Conservation (phyloP, 2,113 vertebrate genomes). For the Balaeniceps rex region DNA sequence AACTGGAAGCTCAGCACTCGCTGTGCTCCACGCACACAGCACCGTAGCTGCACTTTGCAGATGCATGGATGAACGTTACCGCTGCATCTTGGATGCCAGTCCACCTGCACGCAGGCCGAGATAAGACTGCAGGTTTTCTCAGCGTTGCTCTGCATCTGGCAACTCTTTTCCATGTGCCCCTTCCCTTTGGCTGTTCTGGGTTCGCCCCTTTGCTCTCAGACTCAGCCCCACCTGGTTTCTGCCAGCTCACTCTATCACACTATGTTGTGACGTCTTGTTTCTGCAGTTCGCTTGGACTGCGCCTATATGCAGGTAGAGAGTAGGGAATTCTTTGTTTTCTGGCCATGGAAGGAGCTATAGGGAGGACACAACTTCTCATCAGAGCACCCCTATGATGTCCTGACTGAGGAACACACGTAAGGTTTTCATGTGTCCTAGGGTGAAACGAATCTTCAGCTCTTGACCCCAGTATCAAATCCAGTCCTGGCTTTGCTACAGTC, state of each 20-base stretch:
- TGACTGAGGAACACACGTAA: too few species aligned
- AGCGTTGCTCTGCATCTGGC: accelerated
- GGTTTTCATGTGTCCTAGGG: background rate
- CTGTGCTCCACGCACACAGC: background rate
- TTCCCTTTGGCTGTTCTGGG: background rate
- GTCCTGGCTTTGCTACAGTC: background rate
- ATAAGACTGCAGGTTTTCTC: background rate
- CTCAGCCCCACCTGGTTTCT: background rate
- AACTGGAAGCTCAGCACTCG: background rate
- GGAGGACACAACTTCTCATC: background rate
- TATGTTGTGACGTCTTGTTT: background rate
- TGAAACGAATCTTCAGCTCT: background rate
- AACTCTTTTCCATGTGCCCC: background rate
- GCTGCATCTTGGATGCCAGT: background rate
- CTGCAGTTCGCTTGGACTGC: background rate
- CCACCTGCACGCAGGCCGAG: too few species aligned
- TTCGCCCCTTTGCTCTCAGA: background rate
- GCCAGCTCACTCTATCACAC: background rate
- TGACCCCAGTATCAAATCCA: too few species aligned
- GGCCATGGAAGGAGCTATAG: background rate
- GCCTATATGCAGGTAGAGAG: too few species aligned
- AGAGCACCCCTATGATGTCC: too few species aligned
- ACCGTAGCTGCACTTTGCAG: background rate
- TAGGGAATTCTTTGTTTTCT: background rate
- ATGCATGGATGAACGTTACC: background rate